phyloP scores from a whole-genome alignment of 2,797 vertebrate genomes.

The Chiloscyllium punctatum region DNA sequence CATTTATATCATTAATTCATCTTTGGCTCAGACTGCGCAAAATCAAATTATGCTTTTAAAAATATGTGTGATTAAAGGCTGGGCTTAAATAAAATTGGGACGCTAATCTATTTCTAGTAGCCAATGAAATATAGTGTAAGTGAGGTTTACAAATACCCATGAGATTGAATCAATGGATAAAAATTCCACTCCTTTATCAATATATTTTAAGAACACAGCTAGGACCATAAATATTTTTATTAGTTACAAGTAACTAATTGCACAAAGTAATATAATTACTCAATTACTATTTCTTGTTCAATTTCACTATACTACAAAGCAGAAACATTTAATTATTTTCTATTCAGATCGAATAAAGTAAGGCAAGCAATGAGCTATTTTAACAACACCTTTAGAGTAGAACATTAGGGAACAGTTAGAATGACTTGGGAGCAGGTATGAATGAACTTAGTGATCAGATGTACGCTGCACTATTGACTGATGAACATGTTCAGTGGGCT shows the following conservation, averaged over 20 bases:
- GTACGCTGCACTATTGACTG: neutral
- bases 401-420: neutral
- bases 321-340: neutral
- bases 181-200: neutral
- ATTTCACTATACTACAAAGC: neutral
- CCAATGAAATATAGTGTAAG: neutral
- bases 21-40: neutral
- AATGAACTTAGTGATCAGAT: neutral
- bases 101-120: neutral
- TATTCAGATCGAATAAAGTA: neutral
- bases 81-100: neutral
- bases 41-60: neutral
- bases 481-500: too few relatives aligned
- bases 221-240: neutral
- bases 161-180: neutral
- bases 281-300: conserved; percentile 15
- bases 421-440: neutral
- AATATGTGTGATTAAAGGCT: neutral
- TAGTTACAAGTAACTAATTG: neutral
- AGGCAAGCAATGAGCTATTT: neutral
- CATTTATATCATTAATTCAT: neutral
- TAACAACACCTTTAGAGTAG: neutral
- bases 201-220: neutral
- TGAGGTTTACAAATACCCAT: neutral
- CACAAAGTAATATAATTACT: neutral